Conservation (phyloP, 1,140 invertebrate species). For the Diorhabda elongata region DNA sequence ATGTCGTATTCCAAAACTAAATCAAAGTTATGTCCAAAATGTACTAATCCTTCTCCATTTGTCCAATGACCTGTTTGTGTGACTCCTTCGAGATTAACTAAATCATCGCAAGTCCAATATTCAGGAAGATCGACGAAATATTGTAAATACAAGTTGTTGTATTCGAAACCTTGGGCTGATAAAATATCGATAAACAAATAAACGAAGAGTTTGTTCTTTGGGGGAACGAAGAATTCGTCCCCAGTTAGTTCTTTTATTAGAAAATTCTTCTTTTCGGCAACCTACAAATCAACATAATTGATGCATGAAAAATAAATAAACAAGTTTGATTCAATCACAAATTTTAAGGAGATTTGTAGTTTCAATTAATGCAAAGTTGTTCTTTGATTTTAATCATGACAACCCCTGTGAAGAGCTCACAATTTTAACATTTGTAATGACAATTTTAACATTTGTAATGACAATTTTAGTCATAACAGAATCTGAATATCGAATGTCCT, state of each 20-base stretch:
- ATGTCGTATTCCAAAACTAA: conserved; percentile 35
- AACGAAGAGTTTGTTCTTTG: conserved; percentile 34
- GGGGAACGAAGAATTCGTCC: conserved; percentile 32
- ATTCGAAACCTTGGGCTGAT: conserved; percentile 35
- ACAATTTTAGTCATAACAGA: too few relatives aligned
- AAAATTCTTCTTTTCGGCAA: conserved; percentile 2
- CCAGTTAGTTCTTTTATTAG: not conserved
- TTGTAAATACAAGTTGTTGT: conserved; percentile 35
- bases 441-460: too few relatives aligned
- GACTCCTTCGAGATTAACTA: conserved; percentile 25
- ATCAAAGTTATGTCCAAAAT: conserved; percentile 38
- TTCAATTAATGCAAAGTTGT: not conserved
- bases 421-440: not conserved
- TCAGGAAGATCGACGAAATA: conserved; percentile 39
- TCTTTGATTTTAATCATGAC: not conserved
- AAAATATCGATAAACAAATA: conserved; percentile 40
- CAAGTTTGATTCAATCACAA: not conserved
- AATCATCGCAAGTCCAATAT: conserved; percentile 29
- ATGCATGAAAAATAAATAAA: not conserved
- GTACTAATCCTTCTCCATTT: conserved; percentile 23
- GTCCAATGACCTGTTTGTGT: conserved; percentile 34
- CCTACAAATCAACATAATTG: not conserved
- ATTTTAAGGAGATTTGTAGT: not conserved
- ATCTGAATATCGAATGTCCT: too few relatives aligned
- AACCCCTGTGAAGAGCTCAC: not conserved